phyloP scores from a whole-genome alignment of 2,113 vertebrate species.

The Riparia riparia region DNA sequence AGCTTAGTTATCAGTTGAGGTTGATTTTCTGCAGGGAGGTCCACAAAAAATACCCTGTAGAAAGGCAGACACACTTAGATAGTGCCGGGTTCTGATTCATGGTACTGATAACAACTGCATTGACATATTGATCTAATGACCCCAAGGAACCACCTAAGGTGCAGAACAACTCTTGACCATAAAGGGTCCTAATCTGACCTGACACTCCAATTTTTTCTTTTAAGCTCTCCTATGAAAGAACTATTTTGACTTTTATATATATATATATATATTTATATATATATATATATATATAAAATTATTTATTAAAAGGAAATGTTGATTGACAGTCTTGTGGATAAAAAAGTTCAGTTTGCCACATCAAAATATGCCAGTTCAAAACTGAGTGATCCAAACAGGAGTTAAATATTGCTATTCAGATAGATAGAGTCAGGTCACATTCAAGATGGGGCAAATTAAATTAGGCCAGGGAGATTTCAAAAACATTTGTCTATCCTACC shows the following conservation, averaged over 20 bases:
- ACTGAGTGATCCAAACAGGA: background rate
- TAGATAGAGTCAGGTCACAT: background rate
- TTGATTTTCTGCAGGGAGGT: background rate
- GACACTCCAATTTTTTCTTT: background rate
- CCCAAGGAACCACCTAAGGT: background rate
- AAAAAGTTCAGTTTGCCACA: background rate
- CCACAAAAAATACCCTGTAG: background rate
- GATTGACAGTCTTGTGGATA: background rate
- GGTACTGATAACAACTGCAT: background rate
- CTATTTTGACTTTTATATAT: rapidly evolving
- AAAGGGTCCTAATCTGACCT: background rate
- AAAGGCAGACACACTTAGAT: background rate
- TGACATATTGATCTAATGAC: background rate
- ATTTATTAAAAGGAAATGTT: background rate
- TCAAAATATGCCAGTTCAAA: slow-evolving; percentile 7
- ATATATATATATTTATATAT: no score
- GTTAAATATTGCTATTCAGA: background rate
- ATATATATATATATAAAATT: background rate
- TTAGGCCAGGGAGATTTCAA: slow-evolving; percentile 36
- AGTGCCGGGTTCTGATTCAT: background rate
- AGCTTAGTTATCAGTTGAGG: background rate
- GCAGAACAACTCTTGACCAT: background rate
- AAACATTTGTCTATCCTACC: background rate
- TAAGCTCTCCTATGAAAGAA: background rate
- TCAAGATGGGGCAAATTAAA: slow-evolving; percentile 39